Conservation (phyloP, 2,797 vertebrate genomes). For the Enteromius treurensis region DNA sequence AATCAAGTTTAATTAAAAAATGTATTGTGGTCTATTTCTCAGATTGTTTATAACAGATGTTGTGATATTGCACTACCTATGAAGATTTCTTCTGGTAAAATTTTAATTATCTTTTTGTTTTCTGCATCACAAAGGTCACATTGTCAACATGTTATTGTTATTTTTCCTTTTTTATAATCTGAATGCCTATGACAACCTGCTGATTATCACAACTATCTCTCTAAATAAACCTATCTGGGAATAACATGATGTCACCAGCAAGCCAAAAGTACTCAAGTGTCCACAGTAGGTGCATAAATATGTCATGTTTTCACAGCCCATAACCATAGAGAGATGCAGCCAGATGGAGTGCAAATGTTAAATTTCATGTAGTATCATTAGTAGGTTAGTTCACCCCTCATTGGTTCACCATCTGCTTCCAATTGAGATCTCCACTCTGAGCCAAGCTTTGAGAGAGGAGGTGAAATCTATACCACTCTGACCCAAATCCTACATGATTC, state of each 20-base stretch:
- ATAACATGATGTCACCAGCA: slow-evolving; percentile 55
- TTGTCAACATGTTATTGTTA: background rate
- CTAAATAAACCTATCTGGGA: background rate
- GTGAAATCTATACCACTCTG: slow-evolving; percentile 43
- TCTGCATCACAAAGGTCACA: rapidly evolving
- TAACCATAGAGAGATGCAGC: slow-evolving; percentile 74
- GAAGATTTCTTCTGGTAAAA: background rate
- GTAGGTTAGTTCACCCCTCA: slow-evolving; percentile 91
- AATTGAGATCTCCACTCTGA: slow-evolving; percentile 63
- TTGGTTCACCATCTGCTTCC: slow-evolving; percentile 92
- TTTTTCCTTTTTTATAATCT: background rate
- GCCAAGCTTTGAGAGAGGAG: slow-evolving; percentile 54
- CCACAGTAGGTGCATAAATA: slow-evolving; percentile 80
- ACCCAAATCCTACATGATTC: slow-evolving; percentile 40
- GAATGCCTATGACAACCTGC: background rate
- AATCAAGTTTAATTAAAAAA: slow-evolving; percentile 40
- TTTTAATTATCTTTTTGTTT: background rate
- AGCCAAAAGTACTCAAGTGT: slow-evolving; percentile 72
- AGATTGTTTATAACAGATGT: background rate
- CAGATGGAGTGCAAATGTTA: slow-evolving; percentile 89
- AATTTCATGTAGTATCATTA: slow-evolving; percentile 87
- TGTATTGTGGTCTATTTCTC: background rate
- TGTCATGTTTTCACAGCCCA: slow-evolving; percentile 75
- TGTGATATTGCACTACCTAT: background rate
- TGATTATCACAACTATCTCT: background rate